These are phyloP conservation scores for Papilio glaucus DNA, from an alignment of 1,140 invertebrate genomes.

Conservation along the genomic window DNA sequence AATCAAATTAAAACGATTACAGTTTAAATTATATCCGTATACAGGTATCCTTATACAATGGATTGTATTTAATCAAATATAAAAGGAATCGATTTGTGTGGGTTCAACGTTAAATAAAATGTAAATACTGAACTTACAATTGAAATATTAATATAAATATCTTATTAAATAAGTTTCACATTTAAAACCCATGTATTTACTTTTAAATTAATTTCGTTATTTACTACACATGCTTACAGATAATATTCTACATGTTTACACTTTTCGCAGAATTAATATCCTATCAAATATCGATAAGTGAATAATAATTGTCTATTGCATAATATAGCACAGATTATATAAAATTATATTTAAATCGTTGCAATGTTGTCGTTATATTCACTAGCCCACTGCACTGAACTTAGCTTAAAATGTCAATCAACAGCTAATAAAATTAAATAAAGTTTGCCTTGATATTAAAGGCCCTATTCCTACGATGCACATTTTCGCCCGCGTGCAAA, in stretches of 20 bases:
- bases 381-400: background rate
- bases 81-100: background rate
- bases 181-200: too few relatives aligned
- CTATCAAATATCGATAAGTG: background rate
- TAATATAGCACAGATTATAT: background rate
- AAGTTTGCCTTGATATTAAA: too few relatives aligned
- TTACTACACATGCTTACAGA: background rate
- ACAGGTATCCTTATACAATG: slow-evolving; percentile 14
- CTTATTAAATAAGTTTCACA: slow-evolving; percentile 2
- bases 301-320: background rate
- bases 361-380: background rate
- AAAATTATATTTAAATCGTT: background rate
- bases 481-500: too few relatives aligned
- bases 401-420: background rate
- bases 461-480: too few relatives aligned
- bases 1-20: background rate
- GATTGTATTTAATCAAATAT: background rate
- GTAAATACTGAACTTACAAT: background rate
- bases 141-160: slow-evolving; percentile 6
- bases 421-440: too few relatives aligned
- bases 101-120: background rate
- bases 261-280: background rate
- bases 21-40: slow-evolving; percentile 3
- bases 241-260: background rate
- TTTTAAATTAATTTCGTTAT: background rate